Evolutionary conservation across 2,888 invertebrate species (phyloP), one percentile per base, ranked within the genome.

Genomic region (Ctenicera cuprea): DNA sequence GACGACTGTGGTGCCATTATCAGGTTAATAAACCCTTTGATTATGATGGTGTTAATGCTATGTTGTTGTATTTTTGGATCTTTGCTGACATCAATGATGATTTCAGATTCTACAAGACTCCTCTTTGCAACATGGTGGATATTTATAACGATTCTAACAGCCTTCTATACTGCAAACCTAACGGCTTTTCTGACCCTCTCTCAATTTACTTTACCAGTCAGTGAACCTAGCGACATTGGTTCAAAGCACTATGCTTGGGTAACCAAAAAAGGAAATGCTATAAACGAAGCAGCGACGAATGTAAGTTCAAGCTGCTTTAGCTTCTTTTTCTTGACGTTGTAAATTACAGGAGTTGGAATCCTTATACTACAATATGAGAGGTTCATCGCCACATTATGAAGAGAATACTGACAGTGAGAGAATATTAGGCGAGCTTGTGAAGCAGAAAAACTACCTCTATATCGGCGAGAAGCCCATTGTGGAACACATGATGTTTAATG

Each of bases 111-210:
- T 18, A 93, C 95, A 0, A 90, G 96, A 63, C 88, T 96, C 33
- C 88, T 96, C 7, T 96, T 96, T 86, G 95, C 96, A 9, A 95
- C 95, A 0, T 96, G 96, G 96, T 96, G 96, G 96, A 91, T 97
- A 75, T 96, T 95, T 85, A 95, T 96, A 79, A 94, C 95, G 38
- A 91, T 96, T 64, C 87, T 96, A 52, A 96, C 96, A 0, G 94
- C 96, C 8, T 96, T 96, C 86, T 97, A 97, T 86, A 97, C 96
- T 1, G 96, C 96, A 8, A 96, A 96, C 86, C 88, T 97, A 82
- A 97, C 97, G 0, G 97, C 97, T 11, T 96, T 96, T 83, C 89
- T 97, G 62, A 96, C 96, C 0, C 87, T 95, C n/a, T 95, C 96
- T 4, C 93, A 93, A 84, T 95, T 96, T 80, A 95, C 95, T 0